Evolutionary conservation across 2,113 vertebrate genomes (phyloP).

Genomic region (Actenoides hombroni): DNA sequence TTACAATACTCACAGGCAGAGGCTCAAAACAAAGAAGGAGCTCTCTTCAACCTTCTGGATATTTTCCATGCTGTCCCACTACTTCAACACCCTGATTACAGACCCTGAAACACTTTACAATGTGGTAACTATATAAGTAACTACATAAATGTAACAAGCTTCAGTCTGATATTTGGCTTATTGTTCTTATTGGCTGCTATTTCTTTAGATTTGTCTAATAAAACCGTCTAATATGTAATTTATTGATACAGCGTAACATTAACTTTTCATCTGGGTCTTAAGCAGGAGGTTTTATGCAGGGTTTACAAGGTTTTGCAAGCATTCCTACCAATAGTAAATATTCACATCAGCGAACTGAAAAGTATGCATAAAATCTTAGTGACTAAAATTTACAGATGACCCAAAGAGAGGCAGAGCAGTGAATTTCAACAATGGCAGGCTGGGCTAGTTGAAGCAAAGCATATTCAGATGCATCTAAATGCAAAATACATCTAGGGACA

Average conservation of each 20-base stretch:
- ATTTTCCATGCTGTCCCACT: background rate
- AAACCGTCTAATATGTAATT: background rate
- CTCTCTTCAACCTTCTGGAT: background rate
- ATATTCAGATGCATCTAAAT: background rate
- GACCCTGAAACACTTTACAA: background rate
- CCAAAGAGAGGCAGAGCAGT: background rate
- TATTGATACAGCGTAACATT: background rate
- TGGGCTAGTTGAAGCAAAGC: background rate
- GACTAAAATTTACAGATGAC: background rate
- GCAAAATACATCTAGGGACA: background rate
- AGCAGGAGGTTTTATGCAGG: background rate
- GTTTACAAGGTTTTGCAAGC: background rate
- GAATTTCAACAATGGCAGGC: background rate
- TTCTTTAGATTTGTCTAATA: background rate
- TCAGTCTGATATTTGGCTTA: background rate
- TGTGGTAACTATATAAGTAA: background rate
- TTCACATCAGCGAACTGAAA: background rate
- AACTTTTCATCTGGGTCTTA: background rate
- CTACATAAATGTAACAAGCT: background rate
- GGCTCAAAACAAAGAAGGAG: background rate
- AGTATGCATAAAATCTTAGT: background rate
- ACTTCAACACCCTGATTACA: background rate
- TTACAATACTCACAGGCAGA: background rate
- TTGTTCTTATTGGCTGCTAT: background rate
- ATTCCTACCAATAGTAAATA: background rate